phyloP scores from a whole-genome alignment of 2,797 vertebrate genomes.

The Chaetodon trifasciatus region DNA sequence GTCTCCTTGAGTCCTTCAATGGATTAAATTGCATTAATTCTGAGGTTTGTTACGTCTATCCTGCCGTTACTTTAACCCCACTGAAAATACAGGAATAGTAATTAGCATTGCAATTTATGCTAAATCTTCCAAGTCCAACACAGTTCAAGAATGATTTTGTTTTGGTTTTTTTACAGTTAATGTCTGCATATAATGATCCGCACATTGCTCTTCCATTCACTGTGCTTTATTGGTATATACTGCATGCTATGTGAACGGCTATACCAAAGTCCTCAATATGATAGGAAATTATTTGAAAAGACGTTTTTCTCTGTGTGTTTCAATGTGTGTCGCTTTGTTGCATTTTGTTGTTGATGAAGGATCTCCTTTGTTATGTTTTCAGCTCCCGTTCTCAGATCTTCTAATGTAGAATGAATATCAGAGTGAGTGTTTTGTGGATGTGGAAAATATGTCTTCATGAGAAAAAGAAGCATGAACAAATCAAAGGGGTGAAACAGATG shows the following conservation, averaged over 20 bases:
- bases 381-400: slow-evolving; percentile 1
- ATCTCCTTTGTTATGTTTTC: not conserved
- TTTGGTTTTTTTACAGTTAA: not conserved
- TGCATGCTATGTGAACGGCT: not conserved
- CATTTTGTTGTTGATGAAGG: not conserved
- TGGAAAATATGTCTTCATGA: not conserved
- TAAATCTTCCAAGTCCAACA: not conserved
- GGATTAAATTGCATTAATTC: slow-evolving; percentile 42
- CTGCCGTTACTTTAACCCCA: slow-evolving; percentile 2
- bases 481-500: slow-evolving; percentile 4
- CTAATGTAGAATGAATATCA: not conserved
- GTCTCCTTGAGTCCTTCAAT: slow-evolving; percentile 9
- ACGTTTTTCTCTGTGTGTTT: not conserved
- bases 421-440: not conserved
- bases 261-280: not conserved
- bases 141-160: slow-evolving; percentile 7
- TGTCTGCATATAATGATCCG: not conserved
- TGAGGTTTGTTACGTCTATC: slow-evolving; percentile 22
- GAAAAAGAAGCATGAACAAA: slow-evolving; percentile 5
- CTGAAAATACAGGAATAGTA: slow-evolving; percentile 2
- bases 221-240: not conserved
- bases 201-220: not conserved
- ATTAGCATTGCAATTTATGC: not conserved
- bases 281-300: not conserved
- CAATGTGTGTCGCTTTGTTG: not conserved